A percentile compares a stretch with the other conserved stretches of the same genome.
These are phyloP conservation scores for Lasioglossum albipes DNA, from an alignment of 1,140 invertebrate species.

Conservation along the genomic window DNA sequence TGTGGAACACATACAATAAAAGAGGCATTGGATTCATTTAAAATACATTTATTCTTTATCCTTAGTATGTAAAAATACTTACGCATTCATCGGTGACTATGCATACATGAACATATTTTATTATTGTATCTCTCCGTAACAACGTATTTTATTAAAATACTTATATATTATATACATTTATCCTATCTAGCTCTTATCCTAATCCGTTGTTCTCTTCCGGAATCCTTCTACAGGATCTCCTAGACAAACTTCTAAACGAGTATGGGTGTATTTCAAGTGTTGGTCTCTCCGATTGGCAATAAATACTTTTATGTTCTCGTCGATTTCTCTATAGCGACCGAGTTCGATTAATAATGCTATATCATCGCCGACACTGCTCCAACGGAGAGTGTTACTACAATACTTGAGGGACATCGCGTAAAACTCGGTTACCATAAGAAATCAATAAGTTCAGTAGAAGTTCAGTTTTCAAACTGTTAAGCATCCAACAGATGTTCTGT, in stretches of 20 bases:
- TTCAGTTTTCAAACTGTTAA: not conserved
- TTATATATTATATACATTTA: constrained; percentile 76
- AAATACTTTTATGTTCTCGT: constrained; percentile 30
- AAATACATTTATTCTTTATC: constrained; percentile 72
- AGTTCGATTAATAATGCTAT: not conserved
- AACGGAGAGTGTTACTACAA: not conserved
- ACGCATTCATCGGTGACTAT: constrained; percentile 72
- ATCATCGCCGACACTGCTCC: not conserved
- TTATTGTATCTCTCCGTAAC: constrained; percentile 68
- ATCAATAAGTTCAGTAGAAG: not conserved
- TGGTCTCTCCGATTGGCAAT: constrained; percentile 61
- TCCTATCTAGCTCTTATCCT: constrained; percentile 63
- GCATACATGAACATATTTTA: constrained; percentile 71
- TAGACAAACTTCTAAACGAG: constrained; percentile 69
- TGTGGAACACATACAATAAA: constrained; percentile 6
- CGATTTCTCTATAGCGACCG: not conserved
- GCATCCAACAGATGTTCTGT: constrained; percentile 11
- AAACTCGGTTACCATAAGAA: constrained; percentile 3
- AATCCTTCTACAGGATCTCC: constrained; percentile 68
- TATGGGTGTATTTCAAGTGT: constrained; percentile 55
- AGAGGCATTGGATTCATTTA: constrained; percentile 43
- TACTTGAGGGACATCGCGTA: not conserved
- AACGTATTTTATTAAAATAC: constrained; percentile 71
- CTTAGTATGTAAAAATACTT: constrained; percentile 76
- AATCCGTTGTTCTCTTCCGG: constrained; percentile 65